Conservation (phyloP, 2,888 invertebrate species). For the Hyposoter dolosus region DNA sequence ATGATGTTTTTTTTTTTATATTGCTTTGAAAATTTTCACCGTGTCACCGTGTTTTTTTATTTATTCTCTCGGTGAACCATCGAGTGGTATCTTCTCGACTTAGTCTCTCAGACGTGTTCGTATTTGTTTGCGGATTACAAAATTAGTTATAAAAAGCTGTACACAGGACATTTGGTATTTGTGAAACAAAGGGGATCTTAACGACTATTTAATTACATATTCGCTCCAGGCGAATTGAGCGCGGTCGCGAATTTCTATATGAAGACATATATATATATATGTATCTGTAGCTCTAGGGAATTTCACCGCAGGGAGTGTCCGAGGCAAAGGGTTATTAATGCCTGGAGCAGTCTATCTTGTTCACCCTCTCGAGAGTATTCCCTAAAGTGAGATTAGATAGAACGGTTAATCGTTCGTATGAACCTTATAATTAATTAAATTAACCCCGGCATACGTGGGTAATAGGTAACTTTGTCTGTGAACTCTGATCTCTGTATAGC, state of each 20-base stretch:
- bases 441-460: slow-evolving; percentile 46
- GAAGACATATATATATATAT: slow-evolving; percentile 17
- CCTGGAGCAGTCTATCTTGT: slow-evolving; percentile 42
- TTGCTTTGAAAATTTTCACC: too few relatives aligned
- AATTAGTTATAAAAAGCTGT: slow-evolving; percentile 14
- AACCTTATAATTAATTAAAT: slow-evolving; percentile 64
- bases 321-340: slow-evolving; percentile 66
- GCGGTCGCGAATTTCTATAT: slow-evolving; percentile 39
- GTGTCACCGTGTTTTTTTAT: too few relatives aligned
- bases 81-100: background rate
- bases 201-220: slow-evolving; percentile 57
- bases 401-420: slow-evolving; percentile 58
- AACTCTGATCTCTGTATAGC: slow-evolving; percentile 29
- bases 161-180: background rate
- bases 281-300: slow-evolving; percentile 47
- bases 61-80: background rate
- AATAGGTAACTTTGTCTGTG: slow-evolving; percentile 34
- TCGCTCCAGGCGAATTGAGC: slow-evolving; percentile 43
- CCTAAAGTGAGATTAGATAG: slow-evolving; percentile 59
- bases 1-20: too few relatives aligned
- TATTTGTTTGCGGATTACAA: background rate
- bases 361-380: slow-evolving; percentile 48
- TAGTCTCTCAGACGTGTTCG: background rate
- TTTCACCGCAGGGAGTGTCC: slow-evolving; percentile 61
- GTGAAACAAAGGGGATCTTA: slow-evolving; percentile 48